Evolutionary conservation across 2,888 invertebrate species (phyloP), one percentile per base, ranked within the genome.

Genomic region (Heliconius ismenius): DNA sequence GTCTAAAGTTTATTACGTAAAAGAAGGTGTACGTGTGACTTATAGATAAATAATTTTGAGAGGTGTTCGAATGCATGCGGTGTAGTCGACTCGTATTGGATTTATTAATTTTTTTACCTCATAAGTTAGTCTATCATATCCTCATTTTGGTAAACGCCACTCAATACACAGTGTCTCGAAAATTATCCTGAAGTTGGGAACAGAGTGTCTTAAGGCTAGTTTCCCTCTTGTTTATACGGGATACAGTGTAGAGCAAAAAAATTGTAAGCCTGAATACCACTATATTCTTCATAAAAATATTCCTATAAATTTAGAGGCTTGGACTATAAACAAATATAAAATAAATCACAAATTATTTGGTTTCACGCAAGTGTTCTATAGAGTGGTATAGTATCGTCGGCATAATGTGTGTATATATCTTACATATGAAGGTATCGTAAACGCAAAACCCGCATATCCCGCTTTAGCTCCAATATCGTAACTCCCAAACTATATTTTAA

Each of bases 381-480:
- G 0, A 54, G 6, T 54, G 54, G 1, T n/a, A n/a, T 58, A n/a
- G 49, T 62, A 13, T 13, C 24, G 60, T 39, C 39, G 67, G 7
- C 26, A 24, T 15, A 11, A 36, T n/a, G 36, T 32, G n/a, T 64
- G n/a, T 36, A 64, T 63, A 63, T 18, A 32, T 64, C 0, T 32
- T 36, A 67, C 36, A 65, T 24, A 36, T 24, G 39, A 67, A n/a
- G 39, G 24, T 65, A 65, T 67, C 67, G 67, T 67, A 67, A 67
- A 67, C 39, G 67, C 67, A 67, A 67, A 67, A 39, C 39, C 39
- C 39, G 67, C 75, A 79, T 82, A 85, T 83, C 85, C 82, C 84
- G 84, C 83, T 85, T 87, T 87, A 86, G 85, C 85, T 83, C 86
- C 87, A 86, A 87, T 89, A 87, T 88, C 87, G 84, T 82, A 81